Percentiles rank a stretch among this genome's conserved stretches.
Conservation (phyloP, 2,113 vertebrate species). For the Eurypyga helias region DNA sequence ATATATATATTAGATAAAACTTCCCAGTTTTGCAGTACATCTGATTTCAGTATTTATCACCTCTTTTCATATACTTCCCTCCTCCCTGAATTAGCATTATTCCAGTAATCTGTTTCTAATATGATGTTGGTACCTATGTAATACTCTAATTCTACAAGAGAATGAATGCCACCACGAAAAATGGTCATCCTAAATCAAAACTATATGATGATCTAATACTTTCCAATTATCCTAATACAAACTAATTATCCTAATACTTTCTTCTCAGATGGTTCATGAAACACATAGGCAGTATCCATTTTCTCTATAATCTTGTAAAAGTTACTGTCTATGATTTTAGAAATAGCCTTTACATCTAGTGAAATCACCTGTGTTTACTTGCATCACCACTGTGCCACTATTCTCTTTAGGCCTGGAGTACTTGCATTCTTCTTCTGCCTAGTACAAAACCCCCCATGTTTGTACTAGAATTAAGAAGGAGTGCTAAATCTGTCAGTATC, state of each 20-base stretch:
- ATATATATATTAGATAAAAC: neutral
- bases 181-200: neutral
- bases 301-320: neutral
- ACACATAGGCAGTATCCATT: neutral
- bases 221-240: neutral
- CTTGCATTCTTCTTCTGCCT: neutral
- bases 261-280: neutral
- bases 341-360: neutral
- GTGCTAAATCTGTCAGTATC: neutral
- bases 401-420: neutral
- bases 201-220: neutral
- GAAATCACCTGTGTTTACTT: neutral
- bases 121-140: neutral
- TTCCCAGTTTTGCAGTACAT: neutral
- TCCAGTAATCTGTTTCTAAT: neutral
- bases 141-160: neutral
- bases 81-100: neutral
- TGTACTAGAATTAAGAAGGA: neutral
- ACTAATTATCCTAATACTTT: neutral
- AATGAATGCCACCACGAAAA: neutral
- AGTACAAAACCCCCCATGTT: neutral
- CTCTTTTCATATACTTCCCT: neutral
- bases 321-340: neutral
- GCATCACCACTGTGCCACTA: neutral
- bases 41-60: neutral